These are phyloP conservation scores for Tachyglossus aculeatus DNA, from an alignment of 2,797 vertebrate species.

Conservation along the genomic window DNA sequence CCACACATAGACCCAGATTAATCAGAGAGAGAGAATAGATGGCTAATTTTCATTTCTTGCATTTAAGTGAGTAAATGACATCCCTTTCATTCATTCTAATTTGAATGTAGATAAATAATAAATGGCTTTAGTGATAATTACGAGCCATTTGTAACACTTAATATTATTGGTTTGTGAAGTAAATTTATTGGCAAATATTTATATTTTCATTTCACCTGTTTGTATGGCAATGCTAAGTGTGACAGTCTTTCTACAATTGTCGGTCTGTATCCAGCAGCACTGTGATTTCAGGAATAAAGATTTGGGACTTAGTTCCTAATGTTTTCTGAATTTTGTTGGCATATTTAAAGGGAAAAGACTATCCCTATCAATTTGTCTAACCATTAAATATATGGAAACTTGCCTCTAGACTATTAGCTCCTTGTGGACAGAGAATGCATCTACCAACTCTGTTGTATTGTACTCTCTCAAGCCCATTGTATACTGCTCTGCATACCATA, in stretches of 20 bases:
- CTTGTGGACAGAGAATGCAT: too few relatives aligned
- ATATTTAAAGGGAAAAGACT: too few relatives aligned
- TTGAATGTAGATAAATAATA: conserved; percentile 36
- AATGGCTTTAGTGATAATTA: conserved; percentile 26
- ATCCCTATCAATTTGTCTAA: too few relatives aligned
- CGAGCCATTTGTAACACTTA: conserved; percentile 11
- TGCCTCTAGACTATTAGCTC: too few relatives aligned
- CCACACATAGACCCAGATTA: not conserved
- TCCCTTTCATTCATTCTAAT: conserved; percentile 13
- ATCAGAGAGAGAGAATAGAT: not conserved
- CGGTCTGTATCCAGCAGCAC: not conserved
- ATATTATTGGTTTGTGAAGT: conserved; percentile 29
- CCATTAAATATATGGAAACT: too few relatives aligned
- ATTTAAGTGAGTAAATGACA: conserved; percentile 27
- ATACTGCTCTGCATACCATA: too few relatives aligned
- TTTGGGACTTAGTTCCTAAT: not conserved
- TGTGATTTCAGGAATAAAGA: not conserved
- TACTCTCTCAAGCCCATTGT: too few relatives aligned
- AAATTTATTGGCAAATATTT: conserved; percentile 33
- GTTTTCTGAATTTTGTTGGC: too few relatives aligned
- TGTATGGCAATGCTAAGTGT: conserved; percentile 10
- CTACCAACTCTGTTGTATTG: too few relatives aligned
- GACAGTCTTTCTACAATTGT: conserved; percentile 16
- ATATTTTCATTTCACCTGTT: conserved; percentile 14
- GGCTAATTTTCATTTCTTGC: not conserved